Conservation (phyloP, 2,113 vertebrate species). For the Vombatus ursinus region DNA sequence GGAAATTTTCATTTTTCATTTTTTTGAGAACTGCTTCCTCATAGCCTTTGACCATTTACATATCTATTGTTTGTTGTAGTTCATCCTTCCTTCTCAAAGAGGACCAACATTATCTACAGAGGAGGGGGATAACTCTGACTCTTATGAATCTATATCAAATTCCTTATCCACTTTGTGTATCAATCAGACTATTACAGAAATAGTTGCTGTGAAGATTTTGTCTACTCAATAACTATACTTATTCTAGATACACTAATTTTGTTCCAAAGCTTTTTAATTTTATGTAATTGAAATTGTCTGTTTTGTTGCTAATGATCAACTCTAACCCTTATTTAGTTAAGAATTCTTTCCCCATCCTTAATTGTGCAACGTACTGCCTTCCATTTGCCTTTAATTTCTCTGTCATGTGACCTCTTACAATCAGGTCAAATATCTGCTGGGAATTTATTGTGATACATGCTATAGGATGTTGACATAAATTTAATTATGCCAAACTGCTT, state of each 20-base stretch:
- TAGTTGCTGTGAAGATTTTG: too few species aligned
- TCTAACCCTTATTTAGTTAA: neutral
- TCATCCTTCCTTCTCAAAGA: too few species aligned
- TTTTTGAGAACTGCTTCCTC: neutral
- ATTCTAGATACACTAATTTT: too few species aligned
- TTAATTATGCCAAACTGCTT: neutral
- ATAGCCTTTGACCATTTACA: neutral
- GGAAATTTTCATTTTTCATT: neutral
- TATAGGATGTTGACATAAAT: neutral
- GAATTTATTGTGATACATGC: neutral
- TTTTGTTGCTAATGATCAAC: neutral
- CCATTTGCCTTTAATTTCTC: neutral
- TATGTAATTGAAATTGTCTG: too few species aligned
- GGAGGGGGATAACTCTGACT: too few species aligned
- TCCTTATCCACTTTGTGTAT: too few species aligned
- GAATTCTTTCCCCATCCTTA: neutral
- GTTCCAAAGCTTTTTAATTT: too few species aligned
- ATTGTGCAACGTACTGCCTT: neutral
- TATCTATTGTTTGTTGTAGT: neutral
- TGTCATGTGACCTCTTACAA: neutral
- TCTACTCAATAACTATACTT: too few species aligned
- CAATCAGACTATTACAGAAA: too few species aligned
- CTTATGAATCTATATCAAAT: too few species aligned
- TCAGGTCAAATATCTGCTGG: neutral
- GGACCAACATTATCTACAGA: too few species aligned